Percentiles rank a stretch among this genome's conserved stretches.
These are phyloP conservation scores for Megaceryle torquata DNA, from an alignment of 2,113 vertebrate species.

Conservation along the genomic window DNA sequence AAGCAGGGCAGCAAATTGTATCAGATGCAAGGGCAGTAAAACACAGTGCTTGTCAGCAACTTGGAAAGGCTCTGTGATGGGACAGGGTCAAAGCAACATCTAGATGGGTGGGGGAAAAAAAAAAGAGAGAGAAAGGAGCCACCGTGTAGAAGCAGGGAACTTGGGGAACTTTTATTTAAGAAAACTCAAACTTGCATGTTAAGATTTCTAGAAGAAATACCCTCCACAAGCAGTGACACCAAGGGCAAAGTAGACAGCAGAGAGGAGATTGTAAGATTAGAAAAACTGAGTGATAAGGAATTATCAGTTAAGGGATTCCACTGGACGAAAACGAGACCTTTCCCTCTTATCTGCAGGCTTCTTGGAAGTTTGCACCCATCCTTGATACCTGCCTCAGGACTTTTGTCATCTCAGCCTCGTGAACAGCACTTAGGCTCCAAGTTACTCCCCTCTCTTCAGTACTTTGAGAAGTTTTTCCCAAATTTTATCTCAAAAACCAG, in stretches of 20 bases:
- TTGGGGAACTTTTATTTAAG: neutral
- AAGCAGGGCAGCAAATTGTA: neutral
- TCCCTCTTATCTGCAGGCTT: neutral
- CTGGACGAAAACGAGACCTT: neutral
- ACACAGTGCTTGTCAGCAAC: neutral
- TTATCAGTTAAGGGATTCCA: neutral
- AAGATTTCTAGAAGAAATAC: neutral
- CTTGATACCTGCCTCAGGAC: neutral
- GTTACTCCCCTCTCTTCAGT: neutral
- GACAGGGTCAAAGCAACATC: neutral
- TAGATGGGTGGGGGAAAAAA: too few relatives aligned
- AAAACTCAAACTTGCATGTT: neutral
- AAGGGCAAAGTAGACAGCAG: neutral
- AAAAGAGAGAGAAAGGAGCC: neutral
- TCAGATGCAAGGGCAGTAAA: neutral
- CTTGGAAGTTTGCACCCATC: neutral
- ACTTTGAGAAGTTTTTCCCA: neutral
- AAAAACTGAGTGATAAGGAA: neutral
- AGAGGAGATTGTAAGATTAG: neutral
- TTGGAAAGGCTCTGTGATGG: neutral
- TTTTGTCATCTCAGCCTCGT: neutral
- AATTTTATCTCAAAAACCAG: neutral
- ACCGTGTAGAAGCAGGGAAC: neutral
- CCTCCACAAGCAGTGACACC: neutral
- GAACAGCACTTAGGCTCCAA: neutral